Evolutionary conservation across 2,888 invertebrate genomes (phyloP), one percentile per base, ranked within the genome.

Genomic region (Lumbricus terrestris): DNA sequence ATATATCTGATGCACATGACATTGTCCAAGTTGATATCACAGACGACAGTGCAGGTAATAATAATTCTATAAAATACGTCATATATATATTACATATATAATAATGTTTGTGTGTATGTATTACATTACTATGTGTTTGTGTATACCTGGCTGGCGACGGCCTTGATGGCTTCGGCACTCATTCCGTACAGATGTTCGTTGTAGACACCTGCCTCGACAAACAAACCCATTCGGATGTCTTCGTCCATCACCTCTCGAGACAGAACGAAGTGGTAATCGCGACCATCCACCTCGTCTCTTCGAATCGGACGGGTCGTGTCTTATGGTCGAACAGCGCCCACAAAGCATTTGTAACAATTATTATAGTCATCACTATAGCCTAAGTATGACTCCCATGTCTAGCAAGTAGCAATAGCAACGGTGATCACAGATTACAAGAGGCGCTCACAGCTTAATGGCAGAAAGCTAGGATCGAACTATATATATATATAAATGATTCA

Each of bases 101-200:
- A 82, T 82, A 11, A 38, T 89, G 89, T 89, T 18, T 89, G 89
- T 69, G 16, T 82, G 54, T 89, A n/a, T 89, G 89, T 89, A n/a
- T n/a, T n/a, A n/a, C n/a, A n/a, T n/a, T n/a, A n/a, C n/a, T 89
- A 18, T n/a, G 15, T 89, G 54, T 82, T 3, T 82, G 23, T 89
- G 33, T 85, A 34, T 85, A 85, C 85, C 85, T 85, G 85, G 34
- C 3, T 23, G 85, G 85, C 85, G 23, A 85, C 85, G 85, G 34
- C 35, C 35, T 85, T 85, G 85, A 85, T 85, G 85, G 85, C 11
- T 6, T 85, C 85, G 35, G 85, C 85, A 16, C 85, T 85, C 85
- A 85, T 85, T 85, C 85, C 85, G 85, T 85, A 85, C 85, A 85
- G 85, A 35, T 85, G 85, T 1, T 85, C 85, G 35, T 85, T 85